phyloP scores from a whole-genome alignment of 2,113 vertebrate genomes.

The Ia io region DNA sequence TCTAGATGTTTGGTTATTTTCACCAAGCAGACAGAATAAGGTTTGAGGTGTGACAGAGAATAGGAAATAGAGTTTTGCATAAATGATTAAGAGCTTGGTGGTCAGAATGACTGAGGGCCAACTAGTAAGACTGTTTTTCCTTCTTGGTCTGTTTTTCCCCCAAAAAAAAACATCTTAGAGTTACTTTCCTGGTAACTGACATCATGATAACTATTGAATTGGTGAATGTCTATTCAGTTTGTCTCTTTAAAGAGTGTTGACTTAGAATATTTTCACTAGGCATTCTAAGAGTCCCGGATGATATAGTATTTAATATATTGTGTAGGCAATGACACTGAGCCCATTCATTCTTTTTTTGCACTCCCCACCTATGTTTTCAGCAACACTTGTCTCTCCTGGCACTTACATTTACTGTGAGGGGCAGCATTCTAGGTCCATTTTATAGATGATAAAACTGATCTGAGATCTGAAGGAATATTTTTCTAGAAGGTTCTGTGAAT shows the following conservation, averaged over 20 bases:
- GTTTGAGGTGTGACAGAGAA: neutral
- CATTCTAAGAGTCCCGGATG: neutral
- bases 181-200: neutral
- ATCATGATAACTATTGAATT: neutral
- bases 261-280: neutral
- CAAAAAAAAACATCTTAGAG: neutral
- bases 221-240: neutral
- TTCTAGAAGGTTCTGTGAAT: neutral
- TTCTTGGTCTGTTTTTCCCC: neutral
- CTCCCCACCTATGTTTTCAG: neutral
- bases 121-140: neutral
- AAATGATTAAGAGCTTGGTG: neutral
- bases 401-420: neutral
- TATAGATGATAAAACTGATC: neutral
- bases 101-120: neutral
- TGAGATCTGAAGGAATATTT: neutral
- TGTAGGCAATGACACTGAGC: neutral
- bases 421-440: neutral
- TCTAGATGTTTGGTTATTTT: neutral
- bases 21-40: neutral
- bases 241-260: neutral
- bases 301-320: accelerated
- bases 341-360: neutral
- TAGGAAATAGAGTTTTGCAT: neutral
- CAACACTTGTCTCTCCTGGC: neutral